Evolutionary conservation across 2,888 invertebrate genomes (phyloP).

Genomic region (Philonicus albiceps): DNA sequence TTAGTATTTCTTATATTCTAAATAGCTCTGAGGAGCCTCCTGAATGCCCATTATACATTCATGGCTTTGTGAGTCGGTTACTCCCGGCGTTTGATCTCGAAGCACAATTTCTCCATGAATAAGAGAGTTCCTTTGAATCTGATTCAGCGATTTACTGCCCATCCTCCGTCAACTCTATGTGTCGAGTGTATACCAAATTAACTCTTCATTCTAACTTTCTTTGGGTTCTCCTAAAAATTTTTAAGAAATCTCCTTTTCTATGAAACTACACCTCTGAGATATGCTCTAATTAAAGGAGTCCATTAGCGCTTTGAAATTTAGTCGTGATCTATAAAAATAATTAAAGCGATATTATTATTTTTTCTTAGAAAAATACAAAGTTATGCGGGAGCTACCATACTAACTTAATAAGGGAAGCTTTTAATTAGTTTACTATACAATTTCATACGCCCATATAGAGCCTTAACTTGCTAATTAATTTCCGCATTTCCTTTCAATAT

Average conservation of each 20-base stretch:
- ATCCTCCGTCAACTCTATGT: neutral
- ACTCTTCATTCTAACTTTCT: neutral
- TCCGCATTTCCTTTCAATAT: neutral
- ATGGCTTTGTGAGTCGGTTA: neutral
- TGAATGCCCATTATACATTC: neutral
- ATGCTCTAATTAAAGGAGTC: neutral
- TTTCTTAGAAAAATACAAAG: neutral
- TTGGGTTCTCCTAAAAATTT: neutral
- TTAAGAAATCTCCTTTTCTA: neutral
- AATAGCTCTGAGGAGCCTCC: neutral
- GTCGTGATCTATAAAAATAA: neutral
- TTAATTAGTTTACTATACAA: neutral
- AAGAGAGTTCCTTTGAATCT: neutral
- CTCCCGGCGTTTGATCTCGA: neutral
- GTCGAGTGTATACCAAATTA: neutral
- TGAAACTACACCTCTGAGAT: too few relatives aligned
- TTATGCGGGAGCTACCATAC: neutral
- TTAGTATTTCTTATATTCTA: neutral
- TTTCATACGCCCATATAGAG: neutral
- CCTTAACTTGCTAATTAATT: neutral
- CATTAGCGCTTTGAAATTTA: neutral
- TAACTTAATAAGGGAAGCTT: neutral
- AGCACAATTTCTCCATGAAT: neutral
- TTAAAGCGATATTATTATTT: neutral
- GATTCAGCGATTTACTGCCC: neutral